Percentiles rank a stretch among this genome's conserved stretches.
These are phyloP conservation scores for Phataginus tetradactyla DNA, from an alignment of 2,797 vertebrate genomes.

Conservation along the genomic window DNA sequence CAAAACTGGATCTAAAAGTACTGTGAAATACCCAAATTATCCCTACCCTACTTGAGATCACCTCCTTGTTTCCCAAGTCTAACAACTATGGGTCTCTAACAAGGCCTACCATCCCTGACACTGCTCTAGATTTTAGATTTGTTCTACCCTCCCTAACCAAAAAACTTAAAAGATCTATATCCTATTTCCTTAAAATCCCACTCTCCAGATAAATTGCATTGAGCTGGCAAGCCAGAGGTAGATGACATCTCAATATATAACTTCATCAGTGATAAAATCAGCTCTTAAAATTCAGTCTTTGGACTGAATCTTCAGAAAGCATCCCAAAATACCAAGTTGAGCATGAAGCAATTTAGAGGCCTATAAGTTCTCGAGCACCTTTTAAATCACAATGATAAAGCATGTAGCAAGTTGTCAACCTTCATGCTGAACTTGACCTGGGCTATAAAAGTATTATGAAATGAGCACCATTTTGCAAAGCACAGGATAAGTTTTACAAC, in stretches of 20 bases:
- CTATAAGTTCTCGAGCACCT: not conserved
- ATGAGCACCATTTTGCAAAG: not conserved
- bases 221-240: not conserved
- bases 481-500: not conserved
- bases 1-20: not conserved
- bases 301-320: not conserved
- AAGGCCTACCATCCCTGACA: not conserved
- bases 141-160: not conserved
- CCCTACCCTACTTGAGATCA: not conserved
- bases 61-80: not conserved
- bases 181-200: not conserved
- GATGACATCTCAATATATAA: not conserved
- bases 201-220: not conserved
- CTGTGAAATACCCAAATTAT: not conserved
- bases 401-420: not conserved
- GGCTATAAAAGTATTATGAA: not conserved
- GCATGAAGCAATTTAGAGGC: not conserved
- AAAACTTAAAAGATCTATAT: not conserved
- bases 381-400: not conserved
- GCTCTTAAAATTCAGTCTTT: not conserved
- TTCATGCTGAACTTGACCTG: not conserved
- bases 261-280: not conserved
- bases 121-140: not conserved
- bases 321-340: not conserved
- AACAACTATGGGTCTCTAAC: not conserved